phyloP scores from a whole-genome alignment of 2,888 invertebrate species.

The Tanypteryx hageni region DNA sequence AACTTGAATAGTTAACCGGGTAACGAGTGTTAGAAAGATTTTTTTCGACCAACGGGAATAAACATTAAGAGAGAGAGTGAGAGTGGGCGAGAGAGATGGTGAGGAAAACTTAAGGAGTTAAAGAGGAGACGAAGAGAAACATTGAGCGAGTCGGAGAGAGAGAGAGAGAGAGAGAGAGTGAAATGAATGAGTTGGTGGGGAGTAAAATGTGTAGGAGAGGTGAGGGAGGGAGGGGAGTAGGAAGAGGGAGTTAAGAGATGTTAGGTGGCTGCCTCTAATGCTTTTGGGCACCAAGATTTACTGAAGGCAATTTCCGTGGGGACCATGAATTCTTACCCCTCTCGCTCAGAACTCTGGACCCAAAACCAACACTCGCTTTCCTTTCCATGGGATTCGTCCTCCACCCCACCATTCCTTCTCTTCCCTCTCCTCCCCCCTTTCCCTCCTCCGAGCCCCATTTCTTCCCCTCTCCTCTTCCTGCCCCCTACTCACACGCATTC shows the following conservation, averaged over 20 bases:
- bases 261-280: slow-evolving; percentile 49
- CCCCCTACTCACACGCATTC: too few relatives aligned
- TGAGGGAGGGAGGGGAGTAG: neutral
- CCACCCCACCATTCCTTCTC: too few relatives aligned
- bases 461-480: too few relatives aligned
- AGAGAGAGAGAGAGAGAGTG: neutral
- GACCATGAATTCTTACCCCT: slow-evolving; percentile 41
- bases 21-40: too few relatives aligned
- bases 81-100: neutral
- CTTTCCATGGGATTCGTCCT: too few relatives aligned
- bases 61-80: neutral
- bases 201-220: too few relatives aligned
- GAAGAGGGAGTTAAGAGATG: slow-evolving; percentile 24
- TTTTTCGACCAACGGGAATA: neutral
- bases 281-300: slow-evolving; percentile 45
- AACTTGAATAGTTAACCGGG: too few relatives aligned
- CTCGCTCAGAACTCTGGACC: slow-evolving; percentile 10
- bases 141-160: neutral
- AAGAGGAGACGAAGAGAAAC: slow-evolving; percentile 9
- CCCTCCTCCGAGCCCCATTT: too few relatives aligned
- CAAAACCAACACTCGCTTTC: neutral
- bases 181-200: too few relatives aligned
- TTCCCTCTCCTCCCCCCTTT: too few relatives aligned
- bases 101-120: neutral
- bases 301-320: slow-evolving; percentile 50